A percentile compares a stretch with the other conserved stretches of the same genome.
Conservation (phyloP, 35 echinoderm and acorn worm genomes). For the Holothuria glaberrima region DNA sequence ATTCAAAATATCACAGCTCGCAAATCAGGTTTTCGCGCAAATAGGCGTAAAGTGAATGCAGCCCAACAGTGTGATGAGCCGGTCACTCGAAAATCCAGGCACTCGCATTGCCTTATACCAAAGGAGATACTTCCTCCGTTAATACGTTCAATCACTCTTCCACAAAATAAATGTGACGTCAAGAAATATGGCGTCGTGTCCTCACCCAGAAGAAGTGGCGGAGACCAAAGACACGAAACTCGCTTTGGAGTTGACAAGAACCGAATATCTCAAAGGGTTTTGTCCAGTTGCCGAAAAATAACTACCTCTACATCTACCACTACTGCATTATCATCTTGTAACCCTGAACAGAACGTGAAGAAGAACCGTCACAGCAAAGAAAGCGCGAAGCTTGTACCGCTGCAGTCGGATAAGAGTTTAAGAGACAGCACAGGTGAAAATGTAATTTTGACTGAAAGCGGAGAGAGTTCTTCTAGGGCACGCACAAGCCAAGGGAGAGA, state of each 20-base stretch:
- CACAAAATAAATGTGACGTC: neutral
- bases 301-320: no score
- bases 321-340: no score
- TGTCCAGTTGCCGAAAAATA: neutral
- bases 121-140: conserved; percentile 41
- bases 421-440: neutral
- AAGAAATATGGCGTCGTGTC: neutral
- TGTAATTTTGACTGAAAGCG: neutral
- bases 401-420: no score
- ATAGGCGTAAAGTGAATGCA: no score
- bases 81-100: neutral
- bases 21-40: no score
- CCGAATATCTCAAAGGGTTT: neutral
- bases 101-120: neutral
- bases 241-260: neutral
- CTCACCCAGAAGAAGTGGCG: neutral
- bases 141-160: neutral
- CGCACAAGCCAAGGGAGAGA: no score
- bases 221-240: conserved; percentile 1
- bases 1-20: no score
- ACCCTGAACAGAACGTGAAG: no score
- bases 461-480: no score
- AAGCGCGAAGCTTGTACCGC: no score
- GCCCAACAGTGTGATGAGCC: neutral
- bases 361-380: no score